These are phyloP conservation scores for Hylaeus anthracinus DNA, from an alignment of 1,140 invertebrate genomes.

Conservation along the genomic window DNA sequence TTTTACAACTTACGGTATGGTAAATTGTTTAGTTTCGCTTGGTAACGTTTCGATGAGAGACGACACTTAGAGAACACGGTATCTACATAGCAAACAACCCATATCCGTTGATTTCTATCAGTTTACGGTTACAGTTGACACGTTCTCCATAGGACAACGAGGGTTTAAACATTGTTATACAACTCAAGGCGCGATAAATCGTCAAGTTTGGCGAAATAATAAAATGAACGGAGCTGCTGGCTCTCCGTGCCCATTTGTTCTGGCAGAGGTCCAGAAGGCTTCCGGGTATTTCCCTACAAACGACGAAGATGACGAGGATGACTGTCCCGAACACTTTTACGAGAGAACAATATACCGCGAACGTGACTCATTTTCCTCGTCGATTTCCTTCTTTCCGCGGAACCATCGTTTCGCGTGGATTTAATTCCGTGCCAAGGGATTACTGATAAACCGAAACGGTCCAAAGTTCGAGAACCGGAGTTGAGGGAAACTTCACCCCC, in stretches of 20 bases:
- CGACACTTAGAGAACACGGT: no score
- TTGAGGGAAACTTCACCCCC: background rate
- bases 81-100: no score
- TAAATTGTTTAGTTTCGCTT: no score
- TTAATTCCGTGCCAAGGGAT: background rate
- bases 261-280: slow-evolving; percentile 37
- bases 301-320: background rate
- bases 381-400: background rate
- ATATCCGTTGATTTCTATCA: no score
- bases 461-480: background rate
- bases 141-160: no score
- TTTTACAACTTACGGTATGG: no score
- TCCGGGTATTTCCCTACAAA: slow-evolving; percentile 1
- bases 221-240: background rate
- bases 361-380: slow-evolving; percentile 24
- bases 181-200: no score
- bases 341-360: slow-evolving; percentile 6
- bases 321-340: background rate
- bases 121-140: no score
- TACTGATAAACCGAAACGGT: background rate
- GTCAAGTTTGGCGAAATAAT: slow-evolving; percentile 6
- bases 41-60: no score
- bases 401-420: background rate
- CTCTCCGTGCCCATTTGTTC: background rate
- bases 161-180: no score